These are phyloP conservation scores for Euphydryas editha DNA, from an alignment of 2,888 invertebrate genomes.

Conservation along the genomic window DNA sequence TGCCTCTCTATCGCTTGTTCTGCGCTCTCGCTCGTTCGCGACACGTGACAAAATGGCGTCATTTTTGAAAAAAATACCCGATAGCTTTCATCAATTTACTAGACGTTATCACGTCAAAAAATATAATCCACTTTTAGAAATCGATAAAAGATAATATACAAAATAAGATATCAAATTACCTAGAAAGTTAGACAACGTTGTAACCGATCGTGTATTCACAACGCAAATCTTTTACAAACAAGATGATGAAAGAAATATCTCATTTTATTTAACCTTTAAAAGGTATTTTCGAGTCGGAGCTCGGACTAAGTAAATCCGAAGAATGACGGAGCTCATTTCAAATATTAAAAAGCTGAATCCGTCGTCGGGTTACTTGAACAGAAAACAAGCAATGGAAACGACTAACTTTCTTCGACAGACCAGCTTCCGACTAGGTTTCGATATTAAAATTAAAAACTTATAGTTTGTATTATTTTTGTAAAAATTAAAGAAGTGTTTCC, in stretches of 20 bases:
- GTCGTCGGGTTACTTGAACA: slow-evolving; percentile 35
- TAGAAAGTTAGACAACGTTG: slow-evolving; percentile 13
- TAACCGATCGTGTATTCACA: slow-evolving; percentile 24
- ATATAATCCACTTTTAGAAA: no score
- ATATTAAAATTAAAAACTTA: slow-evolving; percentile 27
- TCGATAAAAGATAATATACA: background rate
- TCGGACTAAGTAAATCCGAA: slow-evolving; percentile 55
- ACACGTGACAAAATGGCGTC: no score
- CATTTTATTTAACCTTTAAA: slow-evolving; percentile 50
- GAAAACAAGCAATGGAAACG: slow-evolving; percentile 38
- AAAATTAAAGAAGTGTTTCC: background rate
- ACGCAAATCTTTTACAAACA: slow-evolving; percentile 39
- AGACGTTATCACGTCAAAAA: no score
- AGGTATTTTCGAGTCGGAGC: slow-evolving; percentile 50
- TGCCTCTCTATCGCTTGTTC: no score
- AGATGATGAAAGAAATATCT: slow-evolving; percentile 45
- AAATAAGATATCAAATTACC: background rate
- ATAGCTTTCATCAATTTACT: no score
- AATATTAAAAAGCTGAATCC: slow-evolving; percentile 58
- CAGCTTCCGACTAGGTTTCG: slow-evolving; percentile 20
- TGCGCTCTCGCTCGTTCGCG: no score
- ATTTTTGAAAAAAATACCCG: no score
- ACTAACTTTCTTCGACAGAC: slow-evolving; percentile 24
- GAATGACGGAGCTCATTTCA: slow-evolving; percentile 57
- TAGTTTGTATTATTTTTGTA: slow-evolving; percentile 9